Conservation (phyloP, 2,113 vertebrate genomes). For the Acrocephalus arundinaceus region DNA sequence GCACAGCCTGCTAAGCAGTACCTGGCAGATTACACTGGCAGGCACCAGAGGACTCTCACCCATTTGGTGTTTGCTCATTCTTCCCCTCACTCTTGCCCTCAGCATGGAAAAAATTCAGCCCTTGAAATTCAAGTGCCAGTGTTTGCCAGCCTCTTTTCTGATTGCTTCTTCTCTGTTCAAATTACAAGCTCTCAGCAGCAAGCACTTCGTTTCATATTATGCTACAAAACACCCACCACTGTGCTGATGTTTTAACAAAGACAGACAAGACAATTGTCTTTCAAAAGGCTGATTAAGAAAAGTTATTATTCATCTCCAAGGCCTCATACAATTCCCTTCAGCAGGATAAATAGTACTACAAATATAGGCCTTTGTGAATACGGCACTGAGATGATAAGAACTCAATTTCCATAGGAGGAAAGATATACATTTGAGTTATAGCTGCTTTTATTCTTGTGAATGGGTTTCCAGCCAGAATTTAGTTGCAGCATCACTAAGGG, state of each 20-base stretch:
- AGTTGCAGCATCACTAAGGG: background rate
- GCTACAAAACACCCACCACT: constrained; percentile 17
- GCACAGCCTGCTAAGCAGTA: background rate
- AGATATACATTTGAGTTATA: background rate
- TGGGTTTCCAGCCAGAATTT: background rate
- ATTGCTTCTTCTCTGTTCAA: background rate
- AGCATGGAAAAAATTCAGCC: background rate
- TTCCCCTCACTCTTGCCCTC: background rate
- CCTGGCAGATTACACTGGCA: background rate
- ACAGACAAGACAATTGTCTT: constrained; percentile 32
- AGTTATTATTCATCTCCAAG: constrained; percentile 12
- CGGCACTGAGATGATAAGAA: background rate
- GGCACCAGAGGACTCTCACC: background rate
- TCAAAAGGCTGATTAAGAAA: constrained; percentile 39
- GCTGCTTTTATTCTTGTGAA: background rate
- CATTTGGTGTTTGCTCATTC: background rate
- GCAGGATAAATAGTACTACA: background rate
- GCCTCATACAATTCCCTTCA: background rate
- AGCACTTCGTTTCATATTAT: constrained; percentile 16
- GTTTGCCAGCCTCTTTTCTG: background rate
- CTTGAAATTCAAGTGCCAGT: background rate
- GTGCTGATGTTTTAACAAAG: constrained; percentile 25
- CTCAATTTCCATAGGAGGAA: constrained; percentile 12
- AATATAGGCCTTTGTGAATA: background rate
- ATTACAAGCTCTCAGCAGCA: constrained; percentile 1